Base-by-base conservation (phyloP, 2,113 vertebrate genomes). In the Alethe diademata region DNA sequence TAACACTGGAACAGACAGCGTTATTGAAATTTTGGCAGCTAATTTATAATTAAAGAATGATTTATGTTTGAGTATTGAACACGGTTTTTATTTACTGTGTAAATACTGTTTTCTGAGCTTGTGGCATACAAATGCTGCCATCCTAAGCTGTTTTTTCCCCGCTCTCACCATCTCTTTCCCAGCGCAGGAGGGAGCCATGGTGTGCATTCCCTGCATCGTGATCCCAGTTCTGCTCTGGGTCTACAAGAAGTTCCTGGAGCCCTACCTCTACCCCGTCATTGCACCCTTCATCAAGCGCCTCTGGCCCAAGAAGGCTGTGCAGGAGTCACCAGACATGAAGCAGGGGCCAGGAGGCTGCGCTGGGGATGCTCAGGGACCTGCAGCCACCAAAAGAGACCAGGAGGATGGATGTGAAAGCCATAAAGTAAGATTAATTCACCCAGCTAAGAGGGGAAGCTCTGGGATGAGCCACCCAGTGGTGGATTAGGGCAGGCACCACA, bases 121-220 rank as follows among this genome's bases (percentile, higher is more conserved):
- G 3, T 7, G 8, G 12, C 31, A 5, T 2, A 5, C 12, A 10
- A 25, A 23, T 3, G 1, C 42, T 31, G 3, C 70, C 7, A 29
- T 26, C 35, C 13, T 45, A 6, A 72, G 11, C 12, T 35, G 47
- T 6, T 29, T 60, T 60, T 5, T 31, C 5, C 2, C 3, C 3
- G 10, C 19, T 14, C 11, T 66, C 38, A 33, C 5, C 72, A 79
- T 60, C 54, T 48, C 57, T n/a, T 40, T 45, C 5, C 4, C 47
- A 6, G 19, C 26, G 3, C 25, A 54, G 48, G 74, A 82, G n/a
- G 73, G 50, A 73, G 93, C 89, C 71, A 99, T 99, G 99, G 99
- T 99, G 95, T 99, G 99, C 98, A 99, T 99, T 92, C 99, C 99
- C 13, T 99, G 99, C 70, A 99, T 99, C 17, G 99, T 99, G 95